Evolutionary conservation across 2,113 vertebrate genomes (phyloP).

Genomic region (Hoplias malabaricus): DNA sequence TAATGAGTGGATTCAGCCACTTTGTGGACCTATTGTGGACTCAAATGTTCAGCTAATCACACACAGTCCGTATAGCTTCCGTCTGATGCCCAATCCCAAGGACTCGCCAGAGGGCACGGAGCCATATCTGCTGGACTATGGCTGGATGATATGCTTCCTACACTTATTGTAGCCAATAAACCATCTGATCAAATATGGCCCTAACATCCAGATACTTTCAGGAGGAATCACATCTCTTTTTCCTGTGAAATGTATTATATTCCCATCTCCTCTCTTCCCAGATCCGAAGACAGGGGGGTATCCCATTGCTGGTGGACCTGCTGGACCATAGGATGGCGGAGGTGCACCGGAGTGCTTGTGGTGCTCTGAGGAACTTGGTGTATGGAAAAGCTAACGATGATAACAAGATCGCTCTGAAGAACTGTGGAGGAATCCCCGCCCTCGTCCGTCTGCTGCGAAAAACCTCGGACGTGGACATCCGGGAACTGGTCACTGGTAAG

Average conservation of each 20-base stretch:
- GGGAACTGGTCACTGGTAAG: constrained; percentile 97
- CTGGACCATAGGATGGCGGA: constrained; percentile 97
- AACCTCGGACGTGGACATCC: constrained; percentile 93
- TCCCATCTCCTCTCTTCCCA: constrained; percentile 58
- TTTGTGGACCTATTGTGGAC: too few relatives aligned
- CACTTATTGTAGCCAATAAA: too few relatives aligned
- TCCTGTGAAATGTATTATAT: background rate
- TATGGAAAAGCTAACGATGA: constrained; percentile 98
- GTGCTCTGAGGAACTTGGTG: constrained; percentile 94
- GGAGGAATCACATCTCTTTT: background rate
- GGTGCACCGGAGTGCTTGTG: constrained; percentile 97
- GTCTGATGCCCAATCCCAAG: too few relatives aligned
- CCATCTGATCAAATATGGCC: too few relatives aligned
- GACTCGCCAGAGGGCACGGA: too few relatives aligned
- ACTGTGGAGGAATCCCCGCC: constrained; percentile 95
- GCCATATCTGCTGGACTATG: too few relatives aligned
- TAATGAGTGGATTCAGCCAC: too few relatives aligned
- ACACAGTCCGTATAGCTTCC: too few relatives aligned
- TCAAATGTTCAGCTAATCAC: too few relatives aligned
- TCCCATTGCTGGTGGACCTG: constrained; percentile 94
- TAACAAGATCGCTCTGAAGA: constrained; percentile 97
- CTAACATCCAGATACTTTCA: too few relatives aligned
- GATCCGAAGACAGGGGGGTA: constrained; percentile 96
- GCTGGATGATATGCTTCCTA: too few relatives aligned
- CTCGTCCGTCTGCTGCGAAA: constrained; percentile 94